Percentiles rank a stretch among this genome's conserved stretches.
These are phyloP conservation scores for Zaprionus lineosus DNA, from an alignment of 2,888 invertebrate genomes.

Conservation along the genomic window DNA sequence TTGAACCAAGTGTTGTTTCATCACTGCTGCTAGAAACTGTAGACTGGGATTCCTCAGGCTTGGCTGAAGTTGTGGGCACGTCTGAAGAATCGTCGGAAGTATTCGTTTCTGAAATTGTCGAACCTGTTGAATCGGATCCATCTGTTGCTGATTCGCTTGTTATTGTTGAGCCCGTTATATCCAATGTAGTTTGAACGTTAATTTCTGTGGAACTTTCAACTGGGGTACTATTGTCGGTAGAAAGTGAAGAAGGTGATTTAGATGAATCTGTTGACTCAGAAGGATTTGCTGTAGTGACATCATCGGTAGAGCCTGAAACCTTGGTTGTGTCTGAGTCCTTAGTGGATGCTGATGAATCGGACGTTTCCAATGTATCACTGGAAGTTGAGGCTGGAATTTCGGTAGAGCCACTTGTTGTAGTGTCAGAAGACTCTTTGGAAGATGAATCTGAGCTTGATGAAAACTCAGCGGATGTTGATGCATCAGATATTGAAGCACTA, in stretches of 20 bases:
- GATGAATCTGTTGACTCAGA: conserved; percentile 6
- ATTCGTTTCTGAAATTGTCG: too few species aligned
- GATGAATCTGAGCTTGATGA: too few species aligned
- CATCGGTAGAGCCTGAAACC: conserved; percentile 13
- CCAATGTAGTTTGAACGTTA: too few species aligned
- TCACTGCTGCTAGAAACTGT: conserved; percentile 2
- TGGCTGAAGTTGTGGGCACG: too few species aligned
- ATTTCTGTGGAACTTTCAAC: conserved; percentile 33
- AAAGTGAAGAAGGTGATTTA: conserved; percentile 31
- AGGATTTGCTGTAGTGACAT: background rate
- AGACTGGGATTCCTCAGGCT: too few species aligned
- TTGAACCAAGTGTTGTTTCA: background rate
- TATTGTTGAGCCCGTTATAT: too few species aligned
- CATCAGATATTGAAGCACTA: too few species aligned
- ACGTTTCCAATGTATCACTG: background rate
- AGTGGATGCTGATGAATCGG: conserved; percentile 36
- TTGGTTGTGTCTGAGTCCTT: conserved; percentile 38
- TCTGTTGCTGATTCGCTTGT: too few species aligned
- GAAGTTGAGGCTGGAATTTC: background rate
- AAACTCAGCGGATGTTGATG: too few species aligned
- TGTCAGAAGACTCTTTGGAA: background rate
- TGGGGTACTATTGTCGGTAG: conserved; percentile 33
- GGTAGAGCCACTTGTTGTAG: too few species aligned
- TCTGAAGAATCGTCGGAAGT: too few species aligned
- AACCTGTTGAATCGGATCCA: too few species aligned